A percentile compares a stretch with the other conserved stretches of the same genome.
phyloP scores from a whole-genome alignment of 2,113 vertebrate genomes.

The Geococcyx californianus region DNA sequence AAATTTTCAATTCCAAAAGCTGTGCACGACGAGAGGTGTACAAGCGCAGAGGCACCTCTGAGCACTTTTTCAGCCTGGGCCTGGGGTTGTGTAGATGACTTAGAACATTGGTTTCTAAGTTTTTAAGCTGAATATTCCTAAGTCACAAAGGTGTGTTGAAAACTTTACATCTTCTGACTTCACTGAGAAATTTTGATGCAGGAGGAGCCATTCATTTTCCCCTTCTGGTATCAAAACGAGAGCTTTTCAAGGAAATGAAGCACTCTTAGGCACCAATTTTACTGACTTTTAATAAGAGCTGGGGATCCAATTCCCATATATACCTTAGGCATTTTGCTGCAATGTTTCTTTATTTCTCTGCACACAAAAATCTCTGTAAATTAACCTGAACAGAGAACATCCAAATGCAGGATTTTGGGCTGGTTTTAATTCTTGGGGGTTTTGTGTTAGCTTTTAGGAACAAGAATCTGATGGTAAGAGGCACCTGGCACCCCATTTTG shows the following conservation, averaged over 20 bases:
- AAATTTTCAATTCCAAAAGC: neutral
- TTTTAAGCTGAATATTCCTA: neutral
- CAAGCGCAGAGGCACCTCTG: neutral
- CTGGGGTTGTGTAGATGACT: neutral
- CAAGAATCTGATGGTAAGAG: neutral
- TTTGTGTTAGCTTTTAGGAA: neutral
- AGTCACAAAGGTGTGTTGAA: neutral
- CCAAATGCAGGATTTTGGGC: neutral
- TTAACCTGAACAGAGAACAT: neutral
- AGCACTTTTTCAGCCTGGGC: neutral
- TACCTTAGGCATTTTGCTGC: neutral
- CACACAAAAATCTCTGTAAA: neutral
- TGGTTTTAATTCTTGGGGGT: neutral
- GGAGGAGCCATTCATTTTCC: neutral
- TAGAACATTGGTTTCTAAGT: neutral
- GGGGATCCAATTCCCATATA: neutral
- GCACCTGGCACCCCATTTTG: neutral
- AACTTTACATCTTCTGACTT: neutral
- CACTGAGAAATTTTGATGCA: rapidly evolving
- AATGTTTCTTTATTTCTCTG: neutral
- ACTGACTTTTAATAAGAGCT: neutral
- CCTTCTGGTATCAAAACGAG: neutral
- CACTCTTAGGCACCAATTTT: neutral
- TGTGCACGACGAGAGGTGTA: neutral
- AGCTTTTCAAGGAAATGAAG: neutral